Evolutionary conservation across 2,113 vertebrate species (phyloP), one percentile per base, ranked within the genome.

Genomic region (Erythrocercus mccallii): DNA sequence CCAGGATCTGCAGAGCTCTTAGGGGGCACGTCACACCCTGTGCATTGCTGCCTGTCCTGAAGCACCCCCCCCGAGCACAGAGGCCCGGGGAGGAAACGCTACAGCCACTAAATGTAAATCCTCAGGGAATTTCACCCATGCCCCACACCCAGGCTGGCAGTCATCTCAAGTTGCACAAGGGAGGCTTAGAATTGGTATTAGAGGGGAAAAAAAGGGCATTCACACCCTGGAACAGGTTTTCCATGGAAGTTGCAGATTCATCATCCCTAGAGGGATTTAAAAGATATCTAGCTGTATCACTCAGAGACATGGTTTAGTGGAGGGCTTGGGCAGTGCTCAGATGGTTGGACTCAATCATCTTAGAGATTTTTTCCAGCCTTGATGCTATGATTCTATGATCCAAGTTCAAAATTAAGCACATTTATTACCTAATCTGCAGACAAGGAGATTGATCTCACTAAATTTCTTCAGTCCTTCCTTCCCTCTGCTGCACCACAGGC

Each of bases 231-330:
- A 64, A 21, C 3, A 44, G 8, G 4, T 5, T 73, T 51, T 12
- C 12, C 13, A n/a, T 17, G n/a, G 42, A 56, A 61, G 10, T 11
- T 51, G 3, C 18, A 35, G 25, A 19, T 8, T 42, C 31, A 27
- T 19, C 14, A 12, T 35, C 9, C 21, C 24, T 18, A 10, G n/a
- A 35, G 35, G 5, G 17, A 31, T 54, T 69, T 48, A 33, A 48
- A 54, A 82, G 6, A 13, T 4, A 9, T 2, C 1, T 2, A 30
- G 7, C 12, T 27, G 30, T 40, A 16, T 2, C 25, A 31, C 7
- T 24, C 10, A n/a, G 11, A 30, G 38, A 22, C 12, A 9, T 6
- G 21, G 17, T 31, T 53, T 61, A 19, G 17, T 68, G 28, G 7
- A 27, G 5, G n/a, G 17, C 11, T 69, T 54, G n/a, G 24, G 5